Base-by-base conservation (phyloP, 2,888 invertebrate species). In the Callyntrura sp. region DNA sequence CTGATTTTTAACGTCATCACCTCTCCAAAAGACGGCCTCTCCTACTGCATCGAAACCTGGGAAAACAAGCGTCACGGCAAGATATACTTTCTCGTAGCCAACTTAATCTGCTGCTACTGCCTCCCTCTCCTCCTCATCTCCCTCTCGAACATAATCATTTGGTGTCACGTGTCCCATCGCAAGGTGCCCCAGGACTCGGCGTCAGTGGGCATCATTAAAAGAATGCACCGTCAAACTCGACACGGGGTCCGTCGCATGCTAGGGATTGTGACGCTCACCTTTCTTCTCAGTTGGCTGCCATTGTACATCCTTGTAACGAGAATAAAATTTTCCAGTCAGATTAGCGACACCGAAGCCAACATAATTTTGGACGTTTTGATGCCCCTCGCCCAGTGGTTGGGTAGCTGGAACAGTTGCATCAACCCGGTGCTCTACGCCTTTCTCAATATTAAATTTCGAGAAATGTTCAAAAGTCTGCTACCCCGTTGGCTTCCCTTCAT, bases 231-330 rank as follows among this genome's bases (percentile, higher is more conserved):
- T 94, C 98, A 97, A 95, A 98, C 98, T 65, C 98, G 98, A 95
- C 97, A 98, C 57, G 98, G 98, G 95, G 98, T 98, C 65, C 97
- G 98, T 20, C 98, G 98, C 95, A 98, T 98, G 98, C 95, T 98
- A 90, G 97, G 98, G 0, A 97, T 97, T 23, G 98, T 98, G 45
- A 98, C 98, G 20, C 97, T 98, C 84, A 95, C 98, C 17, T 98
- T 98, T 94, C 98, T 98, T 0, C 95, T 98, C 2, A 98, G 98
- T 51, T 98, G 98, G 98, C 95, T 98, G 94, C 98, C 98, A 0
- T 95, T 98, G 51, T 98, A 98, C 95, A 96, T 97, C 48, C 98
- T 98, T 94, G 97, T 98, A 94, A 97, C 98, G 0, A 96, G 98
- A 93, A 96, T 98, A 93, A 98, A 98, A 94, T 90, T 92, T 11